Base-by-base conservation (phyloP, 2,797 vertebrate genomes). In the Pelochelys cantorii region DNA sequence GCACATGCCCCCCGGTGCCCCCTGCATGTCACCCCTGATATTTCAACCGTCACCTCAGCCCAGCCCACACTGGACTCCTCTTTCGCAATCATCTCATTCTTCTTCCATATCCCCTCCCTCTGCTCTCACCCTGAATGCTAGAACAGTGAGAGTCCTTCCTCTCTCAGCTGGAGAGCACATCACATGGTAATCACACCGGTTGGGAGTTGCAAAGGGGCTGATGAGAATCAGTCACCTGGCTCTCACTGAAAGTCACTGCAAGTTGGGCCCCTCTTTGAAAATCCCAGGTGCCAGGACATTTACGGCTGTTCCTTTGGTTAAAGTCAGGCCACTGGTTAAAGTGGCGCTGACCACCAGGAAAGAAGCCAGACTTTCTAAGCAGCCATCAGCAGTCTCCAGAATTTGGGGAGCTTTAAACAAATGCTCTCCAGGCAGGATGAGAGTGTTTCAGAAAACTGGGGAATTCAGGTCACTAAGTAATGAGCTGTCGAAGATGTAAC, bases 21-120 rank as follows among this genome's bases (percentile, higher is more conserved):
- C 53, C 11, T 54, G 14, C 53, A 54, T 12, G 11, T 54, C 14
- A 15, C 53, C 53, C 53, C 53, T 54, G 14, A 54, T 54, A 12
- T 54, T 54, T 15, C 53, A 54, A 54, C 55, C 11, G 14, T 2
- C 0, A 4, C 9, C 10, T 56, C 37, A 42, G n/a, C 2, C 85
- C 48, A 34, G 79, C 1, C 57, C 29, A 11, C 0, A 1, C 5
- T 0, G 1, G 0, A 0, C 53, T 57, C 75, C 79, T 53, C 31
- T 79, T 71, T 0, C 0, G 60, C 0, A 1, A 57, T 37, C 11
- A 2, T 11, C 23, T 55, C 60, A 23, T 6, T 48, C 11, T 14
- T 48, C 42, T 77, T 77, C 27, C 27, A 29, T 27, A 37, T 42
- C 42, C 37, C 15, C n/a, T 86, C 59, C 5, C 29, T 5, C 9